Evolutionary conservation across 2,797 vertebrate genomes (phyloP).

Genomic region (Taenioides sp.): DNA sequence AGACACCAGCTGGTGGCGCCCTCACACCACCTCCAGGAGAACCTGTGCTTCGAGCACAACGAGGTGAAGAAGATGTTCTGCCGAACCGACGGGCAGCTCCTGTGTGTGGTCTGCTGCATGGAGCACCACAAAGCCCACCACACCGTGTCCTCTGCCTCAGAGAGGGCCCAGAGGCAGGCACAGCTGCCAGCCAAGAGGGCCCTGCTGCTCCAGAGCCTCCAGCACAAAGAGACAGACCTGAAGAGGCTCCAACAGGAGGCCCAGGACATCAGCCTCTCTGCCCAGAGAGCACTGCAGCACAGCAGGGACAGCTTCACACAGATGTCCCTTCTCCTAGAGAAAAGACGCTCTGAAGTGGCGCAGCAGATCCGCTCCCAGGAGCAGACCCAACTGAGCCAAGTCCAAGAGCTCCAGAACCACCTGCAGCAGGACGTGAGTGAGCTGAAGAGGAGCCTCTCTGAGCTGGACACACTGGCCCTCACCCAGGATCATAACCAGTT

Average conservation of each 20-base stretch:
- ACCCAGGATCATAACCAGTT: background rate
- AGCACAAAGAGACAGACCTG: background rate
- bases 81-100: too few relatives aligned
- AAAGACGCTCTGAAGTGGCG: too few relatives aligned
- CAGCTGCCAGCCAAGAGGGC: background rate
- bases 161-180: background rate
- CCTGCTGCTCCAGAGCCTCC: background rate
- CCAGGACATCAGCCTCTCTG: background rate
- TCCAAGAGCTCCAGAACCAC: too few relatives aligned
- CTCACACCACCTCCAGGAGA: slow-evolving; percentile 2
- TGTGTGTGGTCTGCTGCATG: too few relatives aligned
- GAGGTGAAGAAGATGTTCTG: background rate
- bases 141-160: background rate
- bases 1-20: slow-evolving; percentile 9
- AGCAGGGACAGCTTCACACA: background rate
- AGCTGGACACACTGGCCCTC: background rate
- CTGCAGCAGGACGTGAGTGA: too few relatives aligned
- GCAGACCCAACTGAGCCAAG: too few relatives aligned
- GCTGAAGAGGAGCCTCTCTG: too few relatives aligned
- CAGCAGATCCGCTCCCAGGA: too few relatives aligned
- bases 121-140: too few relatives aligned
- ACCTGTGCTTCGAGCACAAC: slow-evolving; percentile 4
- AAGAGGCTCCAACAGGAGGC: background rate
- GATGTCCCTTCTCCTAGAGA: too few relatives aligned
- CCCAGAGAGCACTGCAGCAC: background rate